Conservation (phyloP, 64 coral and sea anemone species). For the Stichodactyla mertensii region DNA sequence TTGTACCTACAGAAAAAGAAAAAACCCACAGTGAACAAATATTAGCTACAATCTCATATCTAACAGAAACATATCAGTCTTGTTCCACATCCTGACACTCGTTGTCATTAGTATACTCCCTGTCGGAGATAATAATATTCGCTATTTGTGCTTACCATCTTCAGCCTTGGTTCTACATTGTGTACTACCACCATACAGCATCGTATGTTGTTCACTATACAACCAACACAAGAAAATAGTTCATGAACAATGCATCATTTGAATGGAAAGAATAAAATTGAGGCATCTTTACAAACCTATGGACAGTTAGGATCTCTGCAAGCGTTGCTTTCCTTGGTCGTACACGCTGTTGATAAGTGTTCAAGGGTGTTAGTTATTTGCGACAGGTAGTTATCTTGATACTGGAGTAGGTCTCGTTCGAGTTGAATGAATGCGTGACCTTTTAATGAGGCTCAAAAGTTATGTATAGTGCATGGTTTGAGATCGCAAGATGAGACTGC, state of each 20-base stretch:
- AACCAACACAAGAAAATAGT: not conserved
- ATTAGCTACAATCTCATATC: too few relatives aligned
- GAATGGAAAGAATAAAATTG: not conserved
- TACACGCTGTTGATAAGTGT: conserved; percentile 53
- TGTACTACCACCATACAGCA: conserved; percentile 98
- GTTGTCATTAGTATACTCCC: too few relatives aligned
- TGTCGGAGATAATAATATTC: too few relatives aligned
- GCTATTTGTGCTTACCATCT: conserved; percentile 57
- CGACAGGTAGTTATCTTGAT: not conserved
- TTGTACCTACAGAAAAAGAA: conserved; percentile 51
- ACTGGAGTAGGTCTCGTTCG: too few relatives aligned
- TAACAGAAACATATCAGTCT: too few relatives aligned
- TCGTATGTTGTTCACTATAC: conserved; percentile 95
- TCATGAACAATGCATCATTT: not conserved
- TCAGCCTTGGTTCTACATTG: conserved; percentile 94
- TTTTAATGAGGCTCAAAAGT: not conserved
- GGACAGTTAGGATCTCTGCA: conserved; percentile 92
- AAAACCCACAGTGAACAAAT: too few relatives aligned
- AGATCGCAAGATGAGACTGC: too few relatives aligned
- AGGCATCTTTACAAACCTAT: conserved; percentile 54
- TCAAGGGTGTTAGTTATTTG: not conserved
- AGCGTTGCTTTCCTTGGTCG: conserved; percentile 93
- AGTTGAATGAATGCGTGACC: too few relatives aligned
- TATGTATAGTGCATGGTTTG: too few relatives aligned
- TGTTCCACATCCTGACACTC: too few relatives aligned